These are phyloP conservation scores for Betta splendens DNA, from an alignment of 2,797 vertebrate species.

Conservation along the genomic window DNA sequence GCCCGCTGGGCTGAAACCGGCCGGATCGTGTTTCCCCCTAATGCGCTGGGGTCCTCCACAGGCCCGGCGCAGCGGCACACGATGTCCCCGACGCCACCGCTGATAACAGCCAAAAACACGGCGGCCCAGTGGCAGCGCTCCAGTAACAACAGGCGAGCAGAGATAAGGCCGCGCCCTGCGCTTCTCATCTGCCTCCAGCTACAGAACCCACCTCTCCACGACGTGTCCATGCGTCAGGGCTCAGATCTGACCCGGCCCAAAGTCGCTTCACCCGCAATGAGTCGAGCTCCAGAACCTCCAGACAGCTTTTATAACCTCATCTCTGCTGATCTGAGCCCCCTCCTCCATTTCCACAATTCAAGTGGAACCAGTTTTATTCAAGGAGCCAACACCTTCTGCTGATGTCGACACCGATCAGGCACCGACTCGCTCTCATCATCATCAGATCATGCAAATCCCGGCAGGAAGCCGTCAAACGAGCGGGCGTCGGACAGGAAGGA, in stretches of 20 bases:
- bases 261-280: conserved; percentile 3
- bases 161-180: conserved; percentile 47
- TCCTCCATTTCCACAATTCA: no score
- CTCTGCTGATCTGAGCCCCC: no score
- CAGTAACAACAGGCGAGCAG: conserved; percentile 38
- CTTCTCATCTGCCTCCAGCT: conserved; percentile 52
- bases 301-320: no score
- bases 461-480: conserved; percentile 53
- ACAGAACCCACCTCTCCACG: conserved; percentile 34
- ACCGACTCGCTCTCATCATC: conserved; percentile 34
- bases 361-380: no score
- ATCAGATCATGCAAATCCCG: conserved; percentile 57
- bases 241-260: conserved; percentile 6
- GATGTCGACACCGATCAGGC: no score
- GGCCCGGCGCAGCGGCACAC: conserved; percentile 2
- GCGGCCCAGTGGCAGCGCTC: conserved; percentile 15
- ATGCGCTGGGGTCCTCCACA: neutral
- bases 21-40: no score
- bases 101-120: conserved; percentile 54
- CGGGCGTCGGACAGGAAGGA: conserved; percentile 21
- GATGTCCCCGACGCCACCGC: conserved; percentile 5
- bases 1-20: no score
- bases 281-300: neutral
- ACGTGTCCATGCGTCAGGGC: conserved; percentile 19
- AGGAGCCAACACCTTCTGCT: no score